Evolutionary conservation across 2,888 invertebrate genomes (phyloP).

Genomic region (Cephus rjabovi): DNA sequence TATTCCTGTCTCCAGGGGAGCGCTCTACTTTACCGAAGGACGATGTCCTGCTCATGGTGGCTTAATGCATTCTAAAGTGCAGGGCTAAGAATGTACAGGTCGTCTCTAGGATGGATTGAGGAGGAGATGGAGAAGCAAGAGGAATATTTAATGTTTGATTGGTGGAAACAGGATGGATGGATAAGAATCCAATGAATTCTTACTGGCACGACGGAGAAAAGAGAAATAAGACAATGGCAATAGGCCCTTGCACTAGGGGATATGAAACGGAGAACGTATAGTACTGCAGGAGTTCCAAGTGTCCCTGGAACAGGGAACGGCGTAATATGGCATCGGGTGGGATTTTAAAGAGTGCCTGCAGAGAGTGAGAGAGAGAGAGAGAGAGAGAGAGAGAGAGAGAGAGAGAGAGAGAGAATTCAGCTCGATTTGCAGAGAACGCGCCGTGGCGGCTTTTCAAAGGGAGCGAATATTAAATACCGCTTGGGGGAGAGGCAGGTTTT

Average conservation of each 20-base stretch:
- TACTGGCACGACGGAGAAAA: background rate
- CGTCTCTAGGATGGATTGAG: background rate
- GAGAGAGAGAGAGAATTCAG: background rate
- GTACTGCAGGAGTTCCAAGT: background rate
- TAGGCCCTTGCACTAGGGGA: background rate
- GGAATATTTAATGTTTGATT: background rate
- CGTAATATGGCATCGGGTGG: background rate
- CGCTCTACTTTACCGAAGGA: background rate
- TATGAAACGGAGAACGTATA: background rate
- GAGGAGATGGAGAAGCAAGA: background rate
- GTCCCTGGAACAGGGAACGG: background rate
- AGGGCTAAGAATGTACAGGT: background rate
- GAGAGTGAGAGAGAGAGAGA: background rate
- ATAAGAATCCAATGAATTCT: background rate
- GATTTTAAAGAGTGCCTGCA: background rate
- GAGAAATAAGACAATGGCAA: background rate
- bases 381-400: background rate
- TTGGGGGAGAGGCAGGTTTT: constrained; percentile 7
- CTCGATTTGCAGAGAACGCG: background rate
- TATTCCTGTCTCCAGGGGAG: background rate
- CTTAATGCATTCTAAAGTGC: constrained; percentile 3
- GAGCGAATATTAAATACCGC: constrained; percentile 7
- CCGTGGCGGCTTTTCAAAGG: background rate
- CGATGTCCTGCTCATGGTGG: background rate
- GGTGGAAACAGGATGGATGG: background rate